Evolutionary conservation across 2,888 invertebrate species (phyloP), one percentile per base, ranked within the genome.

Genomic region (Epirrita christyi): DNA sequence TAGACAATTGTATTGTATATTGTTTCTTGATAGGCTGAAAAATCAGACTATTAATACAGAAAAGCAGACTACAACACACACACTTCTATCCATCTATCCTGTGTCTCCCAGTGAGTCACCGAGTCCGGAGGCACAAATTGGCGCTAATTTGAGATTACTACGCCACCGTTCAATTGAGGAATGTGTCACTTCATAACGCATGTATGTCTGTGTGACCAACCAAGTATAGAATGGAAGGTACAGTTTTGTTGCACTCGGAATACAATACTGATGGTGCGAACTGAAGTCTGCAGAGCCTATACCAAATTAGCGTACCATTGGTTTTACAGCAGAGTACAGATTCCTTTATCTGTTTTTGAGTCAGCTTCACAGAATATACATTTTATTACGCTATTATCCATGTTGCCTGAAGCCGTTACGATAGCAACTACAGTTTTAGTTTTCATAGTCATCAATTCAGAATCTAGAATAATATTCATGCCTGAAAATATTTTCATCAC

Each of bases 111-210:
- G 71, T 69, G 69, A 69, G 75, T 91, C 89, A 90, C 73, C 38
- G 85, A 85, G 83, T 80, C 72, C 85, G 85, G 89, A 85, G 88
- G 80, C 85, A 80, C 78, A 87, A 91, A 92, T 92, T 92, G 88
- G 82, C 78, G 88, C 87, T 91, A 91, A 92, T 91, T 91, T 76
- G 86, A 85, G 87, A 86, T 84, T 76, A 73, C 76, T 75, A 72
- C 81, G 81, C 80, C 77, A 81, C 71, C 72, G 78, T 81, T 84
- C 89, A 89, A 92, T 91, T 92, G 90, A 89, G 83, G 88, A 87
- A 89, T 91, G 89, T 90, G 88, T 87, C 91, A 87, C 85, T 85
- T 80, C 68, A 81, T 78, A 83, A 80, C 67, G 71, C 71, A 67
- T 67, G 64, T 28, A n/a, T 49, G 34, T 54, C 45, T 50, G 28